Evolutionary conservation across 1,140 invertebrate species (phyloP).

Genomic region (Bombus pascuorum): DNA sequence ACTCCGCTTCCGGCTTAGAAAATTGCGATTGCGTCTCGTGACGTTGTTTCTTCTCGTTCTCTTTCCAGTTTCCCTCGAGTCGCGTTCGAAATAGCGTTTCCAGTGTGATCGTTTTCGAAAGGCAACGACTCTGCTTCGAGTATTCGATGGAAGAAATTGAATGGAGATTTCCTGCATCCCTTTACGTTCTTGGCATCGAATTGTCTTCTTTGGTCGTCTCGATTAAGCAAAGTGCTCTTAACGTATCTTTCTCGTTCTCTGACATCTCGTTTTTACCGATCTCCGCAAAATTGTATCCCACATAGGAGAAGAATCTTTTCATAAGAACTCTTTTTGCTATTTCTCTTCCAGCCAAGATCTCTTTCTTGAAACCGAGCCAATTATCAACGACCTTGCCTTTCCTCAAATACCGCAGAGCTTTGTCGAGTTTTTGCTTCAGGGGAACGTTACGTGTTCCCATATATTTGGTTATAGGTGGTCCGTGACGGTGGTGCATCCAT

Average conservation of each 20-base stretch:
- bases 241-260: background rate
- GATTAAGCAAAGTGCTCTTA: background rate
- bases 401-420: background rate
- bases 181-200: background rate
- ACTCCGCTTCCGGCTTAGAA: background rate
- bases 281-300: no score
- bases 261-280: no score
- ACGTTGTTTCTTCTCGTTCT: background rate
- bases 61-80: background rate
- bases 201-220: background rate
- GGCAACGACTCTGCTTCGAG: background rate
- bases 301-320: background rate
- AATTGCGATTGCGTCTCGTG: constrained; percentile 16
- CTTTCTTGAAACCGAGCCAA: background rate
- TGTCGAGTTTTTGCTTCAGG: constrained; percentile 30
- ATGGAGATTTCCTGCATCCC: background rate
- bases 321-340: background rate
- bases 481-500: constrained; percentile 15
- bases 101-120: background rate
- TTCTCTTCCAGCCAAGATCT: background rate
- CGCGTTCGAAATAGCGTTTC: background rate
- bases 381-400: background rate
- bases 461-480: constrained; percentile 67
- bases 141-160: background rate
- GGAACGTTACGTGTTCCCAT: constrained; percentile 69